Evolutionary conservation across 2,888 invertebrate species (phyloP).

Genomic region (Erebia palarica): DNA sequence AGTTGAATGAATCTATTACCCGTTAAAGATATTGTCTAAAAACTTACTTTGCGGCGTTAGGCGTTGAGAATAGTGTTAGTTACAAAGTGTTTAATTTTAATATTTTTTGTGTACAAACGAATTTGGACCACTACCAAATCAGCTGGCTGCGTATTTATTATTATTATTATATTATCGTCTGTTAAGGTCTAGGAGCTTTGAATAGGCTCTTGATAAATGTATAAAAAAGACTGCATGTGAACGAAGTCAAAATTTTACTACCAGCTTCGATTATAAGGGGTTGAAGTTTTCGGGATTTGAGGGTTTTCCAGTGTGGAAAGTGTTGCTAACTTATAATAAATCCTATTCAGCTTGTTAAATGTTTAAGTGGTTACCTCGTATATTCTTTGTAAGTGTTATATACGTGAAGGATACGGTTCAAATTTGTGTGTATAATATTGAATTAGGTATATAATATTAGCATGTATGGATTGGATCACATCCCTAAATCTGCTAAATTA

Average conservation of each 20-base stretch:
- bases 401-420: constrained; percentile 13
- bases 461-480: constrained; percentile 6
- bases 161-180: background rate
- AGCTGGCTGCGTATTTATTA: constrained; percentile 1
- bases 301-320: constrained; percentile 7
- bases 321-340: constrained; percentile 18
- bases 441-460: background rate
- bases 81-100: background rate
- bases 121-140: background rate
- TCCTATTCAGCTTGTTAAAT: constrained; percentile 15
- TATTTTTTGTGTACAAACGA: background rate
- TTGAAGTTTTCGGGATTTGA: constrained; percentile 20
- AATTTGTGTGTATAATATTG: constrained; percentile 16
- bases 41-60: no score
- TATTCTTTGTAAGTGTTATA: constrained; percentile 12
- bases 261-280: background rate
- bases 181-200: background rate
- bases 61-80: no score
- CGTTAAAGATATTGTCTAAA: no score
- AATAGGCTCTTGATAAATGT: background rate
- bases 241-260: background rate
- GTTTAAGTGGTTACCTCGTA: constrained; percentile 15
- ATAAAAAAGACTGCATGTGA: background rate
- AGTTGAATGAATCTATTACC: no score
- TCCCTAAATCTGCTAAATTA: background rate